Percentiles rank a stretch among this genome's conserved stretches.
These are phyloP conservation scores for Callyntrura sp. DNA, from an alignment of 2,888 invertebrate genomes.

Conservation along the genomic window DNA sequence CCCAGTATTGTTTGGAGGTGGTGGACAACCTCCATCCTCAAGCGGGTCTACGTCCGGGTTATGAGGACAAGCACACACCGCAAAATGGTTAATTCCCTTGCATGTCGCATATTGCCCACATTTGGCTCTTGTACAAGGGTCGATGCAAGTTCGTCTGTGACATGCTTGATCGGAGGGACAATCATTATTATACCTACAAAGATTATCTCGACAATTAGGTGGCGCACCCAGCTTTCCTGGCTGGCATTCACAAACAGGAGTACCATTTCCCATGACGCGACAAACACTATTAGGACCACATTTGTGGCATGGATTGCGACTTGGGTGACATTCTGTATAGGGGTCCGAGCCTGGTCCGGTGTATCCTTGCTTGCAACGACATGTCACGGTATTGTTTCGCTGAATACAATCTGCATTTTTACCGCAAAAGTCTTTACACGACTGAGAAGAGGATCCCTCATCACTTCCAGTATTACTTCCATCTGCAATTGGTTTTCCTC, in stretches of 20 bases:
- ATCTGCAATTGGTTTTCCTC: slow-evolving; percentile 3
- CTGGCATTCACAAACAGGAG: slow-evolving; percentile 73
- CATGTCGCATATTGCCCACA: slow-evolving; percentile 69
- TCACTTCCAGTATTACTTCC: neutral
- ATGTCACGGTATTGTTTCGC: slow-evolving; percentile 74
- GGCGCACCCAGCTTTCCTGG: slow-evolving; percentile 75
- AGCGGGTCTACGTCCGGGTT: slow-evolving; percentile 76
- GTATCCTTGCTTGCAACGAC: slow-evolving; percentile 67
- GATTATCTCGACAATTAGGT: slow-evolving; percentile 74
- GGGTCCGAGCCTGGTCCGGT: slow-evolving; percentile 78
- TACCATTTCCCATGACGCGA: slow-evolving; percentile 62
- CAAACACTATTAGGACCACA: slow-evolving; percentile 76
- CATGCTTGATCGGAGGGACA: slow-evolving; percentile 69
- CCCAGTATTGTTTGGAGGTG: slow-evolving; percentile 36
- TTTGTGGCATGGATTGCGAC: slow-evolving; percentile 74
- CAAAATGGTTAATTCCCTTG: slow-evolving; percentile 63
- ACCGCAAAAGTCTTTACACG: slow-evolving; percentile 72
- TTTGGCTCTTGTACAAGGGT: slow-evolving; percentile 68
- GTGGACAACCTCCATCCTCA: slow-evolving; percentile 68
- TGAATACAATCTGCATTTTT: slow-evolving; percentile 70
- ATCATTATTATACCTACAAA: slow-evolving; percentile 69
- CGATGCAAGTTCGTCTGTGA: slow-evolving; percentile 54
- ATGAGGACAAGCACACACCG: slow-evolving; percentile 78
- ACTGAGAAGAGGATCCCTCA: neutral
- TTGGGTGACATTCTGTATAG: slow-evolving; percentile 72